Evolutionary conservation across 2,113 vertebrate species (phyloP).

Genomic region (Amblyornis subalaris): DNA sequence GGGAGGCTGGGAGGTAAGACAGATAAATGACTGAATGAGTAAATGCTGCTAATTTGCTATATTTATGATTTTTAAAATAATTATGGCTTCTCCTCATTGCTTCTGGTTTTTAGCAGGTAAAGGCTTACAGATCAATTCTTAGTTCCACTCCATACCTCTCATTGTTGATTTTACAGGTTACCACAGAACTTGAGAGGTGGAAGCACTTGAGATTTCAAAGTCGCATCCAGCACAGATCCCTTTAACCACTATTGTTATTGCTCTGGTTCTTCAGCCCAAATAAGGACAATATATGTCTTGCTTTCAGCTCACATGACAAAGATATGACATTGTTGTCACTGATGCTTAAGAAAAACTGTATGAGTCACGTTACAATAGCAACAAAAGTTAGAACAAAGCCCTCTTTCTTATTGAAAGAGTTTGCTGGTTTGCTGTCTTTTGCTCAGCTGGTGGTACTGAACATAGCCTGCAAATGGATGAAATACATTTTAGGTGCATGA

Average conservation of each 20-base stretch:
- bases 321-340: neutral
- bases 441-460: conserved; percentile 3
- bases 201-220: neutral
- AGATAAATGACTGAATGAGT: neutral
- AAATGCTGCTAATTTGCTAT: neutral
- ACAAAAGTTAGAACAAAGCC: conserved; percentile 23
- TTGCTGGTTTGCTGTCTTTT: neutral
- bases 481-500: neutral
- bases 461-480: neutral
- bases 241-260: neutral
- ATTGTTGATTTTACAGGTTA: neutral
- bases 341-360: conserved; percentile 20
- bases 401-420: conserved; percentile 9
- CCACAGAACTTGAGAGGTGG: neutral
- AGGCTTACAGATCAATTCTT: neutral
- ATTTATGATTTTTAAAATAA: neutral
- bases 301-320: neutral
- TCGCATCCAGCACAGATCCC: neutral
- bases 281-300: neutral
- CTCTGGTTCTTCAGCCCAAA: conserved; percentile 17
- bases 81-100: neutral
- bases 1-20: neutral
- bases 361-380: neutral
- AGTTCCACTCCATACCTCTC: neutral
- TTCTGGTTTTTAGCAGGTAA: neutral